A percentile compares a stretch with the other conserved stretches of the same genome.
These are phyloP conservation scores for Andrena marginata DNA, from an alignment of 2,888 invertebrate species.

Conservation along the genomic window DNA sequence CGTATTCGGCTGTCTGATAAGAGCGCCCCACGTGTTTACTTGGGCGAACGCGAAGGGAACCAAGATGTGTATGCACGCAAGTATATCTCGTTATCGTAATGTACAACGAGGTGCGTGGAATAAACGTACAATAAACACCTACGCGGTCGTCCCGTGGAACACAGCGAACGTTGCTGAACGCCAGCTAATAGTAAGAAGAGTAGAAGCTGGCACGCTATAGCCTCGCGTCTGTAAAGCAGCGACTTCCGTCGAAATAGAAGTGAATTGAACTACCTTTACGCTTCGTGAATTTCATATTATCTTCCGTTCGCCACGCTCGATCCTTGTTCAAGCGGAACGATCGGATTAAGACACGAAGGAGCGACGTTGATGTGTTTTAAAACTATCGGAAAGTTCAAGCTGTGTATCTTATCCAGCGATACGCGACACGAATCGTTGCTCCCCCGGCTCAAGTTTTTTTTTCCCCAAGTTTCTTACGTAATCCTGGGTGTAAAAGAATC, in stretches of 20 bases:
- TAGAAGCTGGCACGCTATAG: conserved; percentile 62
- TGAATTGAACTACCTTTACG: conserved; percentile 73
- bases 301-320: conserved; percentile 65
- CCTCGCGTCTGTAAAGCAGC: conserved; percentile 73
- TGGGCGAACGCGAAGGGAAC: neutral
- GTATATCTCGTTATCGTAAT: conserved; percentile 37
- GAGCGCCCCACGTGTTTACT: conserved; percentile 32
- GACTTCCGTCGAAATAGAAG: conserved; percentile 78
- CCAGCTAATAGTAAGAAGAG: conserved; percentile 55
- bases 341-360: conserved; percentile 62
- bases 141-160: conserved; percentile 18
- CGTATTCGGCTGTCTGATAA: neutral
- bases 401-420: neutral
- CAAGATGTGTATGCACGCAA: conserved; percentile 13
- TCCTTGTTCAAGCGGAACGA: conserved; percentile 65
- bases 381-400: conserved; percentile 19
- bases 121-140: conserved; percentile 41
- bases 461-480: neutral
- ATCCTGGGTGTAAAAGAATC: neutral
- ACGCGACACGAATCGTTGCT: neutral
- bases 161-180: conserved; percentile 31
- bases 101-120: conserved; percentile 44
- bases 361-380: conserved; percentile 39
- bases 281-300: conserved; percentile 75
- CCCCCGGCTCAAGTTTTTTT: neutral